These are phyloP conservation scores for Sminthopsis crassicaudata DNA, from an alignment of 2,113 vertebrate genomes.

Conservation along the genomic window DNA sequence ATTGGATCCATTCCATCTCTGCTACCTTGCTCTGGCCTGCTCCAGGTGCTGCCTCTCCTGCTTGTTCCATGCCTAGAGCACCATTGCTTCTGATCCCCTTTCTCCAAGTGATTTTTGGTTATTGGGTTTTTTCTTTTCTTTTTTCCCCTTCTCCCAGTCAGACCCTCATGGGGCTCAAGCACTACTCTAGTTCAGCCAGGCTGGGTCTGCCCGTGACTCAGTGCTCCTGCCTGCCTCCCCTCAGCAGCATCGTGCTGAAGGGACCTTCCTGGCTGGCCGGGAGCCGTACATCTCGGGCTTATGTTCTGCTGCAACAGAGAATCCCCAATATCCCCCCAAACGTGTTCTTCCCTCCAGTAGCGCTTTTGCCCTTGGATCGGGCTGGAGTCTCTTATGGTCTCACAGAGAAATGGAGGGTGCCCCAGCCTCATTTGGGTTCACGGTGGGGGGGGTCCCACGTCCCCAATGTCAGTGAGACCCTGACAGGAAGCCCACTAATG, in stretches of 20 bases:
- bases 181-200: neutral
- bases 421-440: neutral
- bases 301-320: neutral
- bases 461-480: conserved; percentile 17
- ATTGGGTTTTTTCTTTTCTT: neutral
- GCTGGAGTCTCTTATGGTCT: neutral
- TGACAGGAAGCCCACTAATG: neutral
- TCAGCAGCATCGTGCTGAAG: neutral
- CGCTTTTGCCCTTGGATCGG: neutral
- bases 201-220: neutral
- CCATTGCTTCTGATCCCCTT: neutral
- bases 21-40: neutral
- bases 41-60: neutral
- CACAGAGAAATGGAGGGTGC: neutral
- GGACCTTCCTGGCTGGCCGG: neutral
- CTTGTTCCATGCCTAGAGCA: neutral
- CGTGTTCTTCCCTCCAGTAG: neutral
- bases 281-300: neutral
- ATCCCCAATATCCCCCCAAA: neutral
- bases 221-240: neutral
- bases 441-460: neutral
- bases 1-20: neutral
- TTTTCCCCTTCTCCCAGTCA: neutral
- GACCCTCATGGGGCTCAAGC: neutral
- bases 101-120: neutral